Base-by-base conservation (phyloP, 2,797 vertebrate species). In the Amblyopsis hoosieri region DNA sequence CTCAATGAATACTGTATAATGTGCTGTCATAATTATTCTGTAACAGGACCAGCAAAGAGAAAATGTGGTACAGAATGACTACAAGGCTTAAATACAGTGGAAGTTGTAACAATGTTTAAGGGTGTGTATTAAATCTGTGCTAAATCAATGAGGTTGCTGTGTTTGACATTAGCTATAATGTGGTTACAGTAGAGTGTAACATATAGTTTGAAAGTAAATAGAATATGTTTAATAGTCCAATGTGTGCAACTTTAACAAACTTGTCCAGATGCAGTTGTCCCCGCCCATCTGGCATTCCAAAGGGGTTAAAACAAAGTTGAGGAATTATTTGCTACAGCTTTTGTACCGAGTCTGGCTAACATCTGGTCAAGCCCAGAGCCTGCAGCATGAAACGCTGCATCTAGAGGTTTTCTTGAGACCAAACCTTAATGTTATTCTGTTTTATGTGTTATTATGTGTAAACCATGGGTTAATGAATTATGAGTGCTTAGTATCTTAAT, bases 341-440 rank as follows among this genome's bases (percentile, higher is more conserved):
- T 60, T 63, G 56, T 60, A 49, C n/a, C 5, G 52, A 46, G 37
- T 48, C 12, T 45, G 46, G 61, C 3, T 4, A 37, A 68, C 47
- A 58, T 13, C 14, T 62, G 60, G 60, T 17, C 14, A 19, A 29
- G 31, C 50, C 37, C 48, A 17, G 9, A 37, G 58, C 60, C 45
- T 12, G 6, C 7, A 47, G 45, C 45, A 29, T 47, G 12, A 59
- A 10, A 23, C 5, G 13, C 17, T 19, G 29, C 12, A n/a, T 61
- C 17, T 37, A 15, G 14, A 42, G 7, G 37, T 42, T 9, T 42
- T 42, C 37, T 42, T 29, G 23, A 29, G 23, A 29, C 37, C 7
- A 42, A 42, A 42, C 37, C 37, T 42, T 42, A 7, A 42, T 9
- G 1, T 10, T 42, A 42, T 42, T 42, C 37, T 42, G 37, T 42